These are phyloP conservation scores for Ammodytes dubius DNA, from an alignment of 2,113 vertebrate genomes.

Conservation along the genomic window DNA sequence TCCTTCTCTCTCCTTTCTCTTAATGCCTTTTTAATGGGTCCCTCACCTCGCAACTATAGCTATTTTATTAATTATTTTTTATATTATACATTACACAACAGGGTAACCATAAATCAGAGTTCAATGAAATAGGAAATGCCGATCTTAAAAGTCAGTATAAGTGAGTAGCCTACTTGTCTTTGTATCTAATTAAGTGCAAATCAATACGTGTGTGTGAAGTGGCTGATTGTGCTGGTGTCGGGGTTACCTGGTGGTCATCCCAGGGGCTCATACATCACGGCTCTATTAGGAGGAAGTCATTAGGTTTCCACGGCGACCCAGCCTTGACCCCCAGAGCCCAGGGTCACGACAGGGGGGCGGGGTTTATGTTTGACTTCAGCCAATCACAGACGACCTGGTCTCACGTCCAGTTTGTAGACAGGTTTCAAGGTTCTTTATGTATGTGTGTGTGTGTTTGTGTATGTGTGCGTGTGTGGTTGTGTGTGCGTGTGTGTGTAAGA, in stretches of 20 bases:
- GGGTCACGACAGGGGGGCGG: slow-evolving; percentile 71
- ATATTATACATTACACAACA: too few relatives aligned
- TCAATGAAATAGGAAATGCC: too few relatives aligned
- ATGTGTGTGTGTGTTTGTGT: slow-evolving; percentile 14
- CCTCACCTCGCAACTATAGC: too few relatives aligned
- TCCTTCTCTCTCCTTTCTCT: too few relatives aligned
- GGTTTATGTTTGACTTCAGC: slow-evolving; percentile 28
- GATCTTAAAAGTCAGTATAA: too few relatives aligned
- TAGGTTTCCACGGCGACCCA: slow-evolving; percentile 78
- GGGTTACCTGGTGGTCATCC: slow-evolving; percentile 77
- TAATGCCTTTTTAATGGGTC: too few relatives aligned
- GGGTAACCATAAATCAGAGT: too few relatives aligned
- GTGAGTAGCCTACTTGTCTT: too few relatives aligned
- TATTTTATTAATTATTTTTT: too few relatives aligned
- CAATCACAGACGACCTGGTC: slow-evolving; percentile 55
- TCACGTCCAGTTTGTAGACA: slow-evolving; percentile 4
- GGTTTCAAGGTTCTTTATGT: slow-evolving; percentile 27
- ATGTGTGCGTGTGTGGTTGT: slow-evolving; percentile 18
- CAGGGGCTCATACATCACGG: slow-evolving; percentile 83
- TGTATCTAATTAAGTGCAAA: too few relatives aligned
- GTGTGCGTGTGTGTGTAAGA: background rate
- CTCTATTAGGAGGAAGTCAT: slow-evolving; percentile 88
- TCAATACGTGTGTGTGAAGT: too few relatives aligned
- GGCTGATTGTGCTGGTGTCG: background rate
- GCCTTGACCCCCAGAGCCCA: slow-evolving; percentile 82